Conservation (phyloP, 2,888 invertebrate species). For the Cerastis rubricosa region DNA sequence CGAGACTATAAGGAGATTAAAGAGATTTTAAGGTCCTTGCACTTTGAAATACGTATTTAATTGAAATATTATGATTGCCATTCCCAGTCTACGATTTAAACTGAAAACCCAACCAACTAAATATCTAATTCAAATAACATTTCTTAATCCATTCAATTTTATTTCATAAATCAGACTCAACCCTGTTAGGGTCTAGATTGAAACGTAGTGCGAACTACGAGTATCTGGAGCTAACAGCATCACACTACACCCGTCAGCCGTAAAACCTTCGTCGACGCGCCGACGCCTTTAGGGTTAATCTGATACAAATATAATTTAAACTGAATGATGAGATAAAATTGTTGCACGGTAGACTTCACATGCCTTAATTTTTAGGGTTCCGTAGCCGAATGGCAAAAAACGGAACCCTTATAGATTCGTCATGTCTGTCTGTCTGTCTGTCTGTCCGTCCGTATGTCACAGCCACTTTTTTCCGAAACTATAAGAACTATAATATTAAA, state of each 20-base stretch:
- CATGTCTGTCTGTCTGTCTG: no score
- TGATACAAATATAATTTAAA: conserved; percentile 45
- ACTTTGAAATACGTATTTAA: background rate
- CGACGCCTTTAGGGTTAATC: conserved; percentile 38
- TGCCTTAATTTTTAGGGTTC: no score
- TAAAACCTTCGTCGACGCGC: conserved; percentile 32
- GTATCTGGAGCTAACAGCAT: conserved; percentile 40
- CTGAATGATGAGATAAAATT: conserved; percentile 37
- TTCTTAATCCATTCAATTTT: background rate
- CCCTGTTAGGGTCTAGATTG: conserved; percentile 28
- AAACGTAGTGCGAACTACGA: conserved; percentile 49
- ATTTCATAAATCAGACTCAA: conserved; percentile 11
- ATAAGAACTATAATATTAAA: no score
- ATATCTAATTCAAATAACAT: conserved; percentile 10
- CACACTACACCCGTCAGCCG: conserved; percentile 24
- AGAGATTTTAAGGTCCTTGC: background rate
- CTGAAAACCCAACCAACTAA: background rate
- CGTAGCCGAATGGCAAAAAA: no score
- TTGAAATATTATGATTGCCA: background rate
- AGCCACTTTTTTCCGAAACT: no score
- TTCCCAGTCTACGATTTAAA: background rate
- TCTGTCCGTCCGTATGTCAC: no score
- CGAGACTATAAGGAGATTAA: no score
- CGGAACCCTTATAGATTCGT: no score
- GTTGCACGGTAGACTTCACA: conserved; percentile 6